Percentiles rank a stretch among this genome's conserved stretches.
phyloP scores from a whole-genome alignment of 35 echinoderm and acorn worm genomes.

The Heliocidaris erythrogramma region DNA sequence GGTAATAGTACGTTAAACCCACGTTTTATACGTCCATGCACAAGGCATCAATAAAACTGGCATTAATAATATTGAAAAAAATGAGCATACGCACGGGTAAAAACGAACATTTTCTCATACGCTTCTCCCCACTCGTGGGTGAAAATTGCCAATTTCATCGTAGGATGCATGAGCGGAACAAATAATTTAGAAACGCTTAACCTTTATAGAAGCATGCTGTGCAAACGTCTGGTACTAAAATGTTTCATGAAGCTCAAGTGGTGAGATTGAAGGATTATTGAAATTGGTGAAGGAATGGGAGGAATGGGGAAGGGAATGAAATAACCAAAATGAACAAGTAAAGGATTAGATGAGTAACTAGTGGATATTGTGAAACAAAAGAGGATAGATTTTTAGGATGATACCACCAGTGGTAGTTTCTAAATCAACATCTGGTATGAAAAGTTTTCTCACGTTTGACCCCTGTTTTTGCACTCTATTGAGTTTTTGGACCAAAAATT shows the following conservation, averaged over 20 bases:
- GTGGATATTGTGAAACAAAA: neutral
- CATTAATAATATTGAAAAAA: neutral
- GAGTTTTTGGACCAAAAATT: neutral
- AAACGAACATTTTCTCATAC: neutral
- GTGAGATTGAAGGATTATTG: neutral
- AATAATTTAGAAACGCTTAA: constrained; percentile 19
- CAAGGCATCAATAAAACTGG: neutral
- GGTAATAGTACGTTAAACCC: neutral
- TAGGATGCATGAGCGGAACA: neutral
- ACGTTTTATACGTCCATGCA: neutral
- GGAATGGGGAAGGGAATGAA: neutral
- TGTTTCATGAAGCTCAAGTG: neutral
- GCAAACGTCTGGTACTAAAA: constrained; percentile 9
- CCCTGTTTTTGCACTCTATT: neutral
- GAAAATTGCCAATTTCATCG: constrained; percentile 11
- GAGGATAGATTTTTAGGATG: neutral
- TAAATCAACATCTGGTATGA: neutral
- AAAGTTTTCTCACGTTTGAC: neutral
- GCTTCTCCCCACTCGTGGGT: neutral
- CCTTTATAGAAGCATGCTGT: constrained; percentile 9
- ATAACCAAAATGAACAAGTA: neutral
- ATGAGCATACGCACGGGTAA: neutral
- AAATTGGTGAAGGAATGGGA: neutral
- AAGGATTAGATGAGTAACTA: neutral
- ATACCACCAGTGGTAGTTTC: neutral